Evolutionary conservation across 1,140 invertebrate genomes (phyloP), one percentile per base, ranked within the genome.

Genomic region (Brachionus asplanchnoidis): DNA sequence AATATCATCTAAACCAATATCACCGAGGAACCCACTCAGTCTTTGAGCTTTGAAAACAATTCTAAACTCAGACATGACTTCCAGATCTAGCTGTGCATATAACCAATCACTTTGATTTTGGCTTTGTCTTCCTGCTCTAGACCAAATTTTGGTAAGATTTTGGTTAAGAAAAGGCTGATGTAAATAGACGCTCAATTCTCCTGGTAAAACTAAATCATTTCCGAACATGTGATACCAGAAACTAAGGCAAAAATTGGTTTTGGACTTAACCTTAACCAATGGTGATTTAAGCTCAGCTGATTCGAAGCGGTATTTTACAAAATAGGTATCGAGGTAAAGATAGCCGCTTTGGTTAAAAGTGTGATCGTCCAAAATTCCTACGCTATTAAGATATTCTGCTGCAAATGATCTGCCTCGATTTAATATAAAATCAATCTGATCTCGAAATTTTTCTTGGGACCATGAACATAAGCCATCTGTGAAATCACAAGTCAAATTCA

Each of bases 151-250:
- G 12, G 36, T 40, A 5, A 82, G 12, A 23, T 82, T 44, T 12
- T 68, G 50, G 12, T 28, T 46, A 1, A 42, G n/a, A 46, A 17
- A 65, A 26, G 73, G 73, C n/a, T 77, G 11, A 26, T 65, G 53
- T 32, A 68, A 46, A 82, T 65, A 82, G 12, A 82, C 36, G 14
- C 20, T 32, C 2, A 82, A 14, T 65, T 82, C 65, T 42, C 79
- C 79, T 11, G 65, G 56, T 23, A 82, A 17, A 11, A 68, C 53
- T 12, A 65, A 36, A 12, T 26, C 32, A 36, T 60, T 65, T 20
- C 79, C 65, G 32, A 42, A 65, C 79, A 82, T 82, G 14, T 82
- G 79, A 36, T 82, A 82, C 53, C 65, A 60, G 65, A 82, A 82
- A 14, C 65, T 46, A 14, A 82, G 1, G 65, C 79, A 82, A 82